phyloP scores from a whole-genome alignment of 2,797 vertebrate genomes.

The Sebastes iracundus region DNA sequence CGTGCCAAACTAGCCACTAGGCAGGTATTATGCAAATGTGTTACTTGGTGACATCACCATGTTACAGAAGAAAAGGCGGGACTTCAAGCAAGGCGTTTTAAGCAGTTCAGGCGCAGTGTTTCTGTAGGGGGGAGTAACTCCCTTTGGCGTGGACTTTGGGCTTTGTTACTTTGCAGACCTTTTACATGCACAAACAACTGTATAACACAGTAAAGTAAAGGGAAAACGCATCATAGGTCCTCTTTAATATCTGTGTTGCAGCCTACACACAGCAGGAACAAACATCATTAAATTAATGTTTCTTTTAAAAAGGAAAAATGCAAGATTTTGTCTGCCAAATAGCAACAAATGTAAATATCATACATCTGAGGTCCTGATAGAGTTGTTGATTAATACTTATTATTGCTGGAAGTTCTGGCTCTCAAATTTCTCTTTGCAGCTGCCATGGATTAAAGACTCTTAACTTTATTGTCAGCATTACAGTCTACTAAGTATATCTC shows the following conservation, averaged over 20 bases:
- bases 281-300: constrained; percentile 10
- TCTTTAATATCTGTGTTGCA: not conserved
- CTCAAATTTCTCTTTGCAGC: not conserved
- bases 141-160: too few relatives aligned
- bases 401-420: not conserved
- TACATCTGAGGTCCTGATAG: not conserved
- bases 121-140: too few relatives aligned
- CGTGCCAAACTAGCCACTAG: too few relatives aligned
- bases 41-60: too few relatives aligned
- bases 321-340: not conserved
- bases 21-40: too few relatives aligned
- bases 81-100: too few relatives aligned
- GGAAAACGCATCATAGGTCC: not conserved
- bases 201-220: not conserved
- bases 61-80: too few relatives aligned
- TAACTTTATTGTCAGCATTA: not conserved
- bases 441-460: not conserved
- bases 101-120: too few relatives aligned
- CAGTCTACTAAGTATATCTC: not conserved
- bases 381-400: not conserved
- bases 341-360: not conserved
- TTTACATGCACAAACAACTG: too few relatives aligned
- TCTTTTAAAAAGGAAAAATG: not conserved
- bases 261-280: not conserved
- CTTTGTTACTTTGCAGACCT: too few relatives aligned